phyloP scores from a whole-genome alignment of 2,113 vertebrate species.

The Larimichthys crocea region DNA sequence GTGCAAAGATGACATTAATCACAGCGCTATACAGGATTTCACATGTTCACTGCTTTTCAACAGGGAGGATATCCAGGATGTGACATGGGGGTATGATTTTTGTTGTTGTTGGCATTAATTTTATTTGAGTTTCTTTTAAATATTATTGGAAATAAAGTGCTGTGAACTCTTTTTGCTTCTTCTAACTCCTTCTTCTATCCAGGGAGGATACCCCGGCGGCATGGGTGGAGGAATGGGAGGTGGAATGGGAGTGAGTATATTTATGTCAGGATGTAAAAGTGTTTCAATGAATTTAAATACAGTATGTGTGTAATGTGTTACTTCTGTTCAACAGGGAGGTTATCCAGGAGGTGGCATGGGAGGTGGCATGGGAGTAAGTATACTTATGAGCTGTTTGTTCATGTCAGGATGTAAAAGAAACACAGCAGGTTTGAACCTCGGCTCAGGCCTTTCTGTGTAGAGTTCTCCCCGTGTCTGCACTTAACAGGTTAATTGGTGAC shows the following conservation, averaged over 20 bases:
- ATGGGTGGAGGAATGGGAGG: constrained; percentile 50
- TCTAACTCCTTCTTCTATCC: constrained; percentile 4
- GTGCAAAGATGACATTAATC: neutral
- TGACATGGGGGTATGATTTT: constrained; percentile 50
- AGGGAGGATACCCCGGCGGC: neutral
- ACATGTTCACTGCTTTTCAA: neutral
- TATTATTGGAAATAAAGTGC: neutral
- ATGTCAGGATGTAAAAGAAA: too few species aligned
- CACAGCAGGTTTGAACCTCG: too few species aligned
- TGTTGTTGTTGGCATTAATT: neutral
- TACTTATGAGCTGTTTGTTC: neutral
- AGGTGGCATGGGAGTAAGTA: constrained; percentile 45
- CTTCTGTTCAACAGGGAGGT: constrained; percentile 54
- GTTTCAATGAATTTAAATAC: neutral
- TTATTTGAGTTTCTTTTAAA: neutral
- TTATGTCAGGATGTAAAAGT: neutral
- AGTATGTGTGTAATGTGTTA: too few species aligned
- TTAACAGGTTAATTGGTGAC: too few species aligned
- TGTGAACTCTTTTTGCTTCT: neutral
- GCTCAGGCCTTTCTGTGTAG: too few species aligned
- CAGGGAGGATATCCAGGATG: constrained; percentile 70
- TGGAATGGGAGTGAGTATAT: constrained; percentile 39
- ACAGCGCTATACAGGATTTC: neutral
- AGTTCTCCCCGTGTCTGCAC: too few species aligned
- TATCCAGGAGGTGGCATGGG: constrained; percentile 61